These are phyloP conservation scores for Papilio helenus DNA, from an alignment of 1,140 invertebrate species.

Conservation along the genomic window DNA sequence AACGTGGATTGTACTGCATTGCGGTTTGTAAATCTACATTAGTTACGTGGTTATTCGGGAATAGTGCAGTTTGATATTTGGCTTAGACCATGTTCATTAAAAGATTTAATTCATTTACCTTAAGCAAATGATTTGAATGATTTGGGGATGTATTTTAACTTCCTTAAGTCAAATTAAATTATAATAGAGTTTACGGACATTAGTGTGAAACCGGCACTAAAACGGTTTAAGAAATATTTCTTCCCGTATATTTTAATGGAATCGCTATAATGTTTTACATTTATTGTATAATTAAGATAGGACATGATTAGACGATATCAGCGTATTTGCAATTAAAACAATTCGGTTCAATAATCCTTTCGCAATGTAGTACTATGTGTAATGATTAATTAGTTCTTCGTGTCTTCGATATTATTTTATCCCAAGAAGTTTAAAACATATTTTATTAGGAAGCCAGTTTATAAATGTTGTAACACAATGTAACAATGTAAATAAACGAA, in stretches of 20 bases:
- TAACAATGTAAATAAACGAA: constrained; percentile 2
- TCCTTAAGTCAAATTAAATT: too few species aligned
- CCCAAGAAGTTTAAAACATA: background rate
- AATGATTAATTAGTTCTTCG: background rate
- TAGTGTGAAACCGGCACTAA: too few species aligned
- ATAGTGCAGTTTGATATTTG: background rate
- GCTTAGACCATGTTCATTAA: background rate
- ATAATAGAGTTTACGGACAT: too few species aligned
- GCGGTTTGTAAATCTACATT: constrained; percentile 34
- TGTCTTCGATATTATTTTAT: background rate
- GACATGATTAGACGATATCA: constrained; percentile 59
- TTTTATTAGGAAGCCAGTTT: background rate
- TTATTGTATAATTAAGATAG: constrained; percentile 40
- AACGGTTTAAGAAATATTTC: too few species aligned
- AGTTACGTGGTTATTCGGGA: constrained; percentile 9
- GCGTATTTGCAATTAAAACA: constrained; percentile 62
- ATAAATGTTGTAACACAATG: background rate
- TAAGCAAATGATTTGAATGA: background rate
- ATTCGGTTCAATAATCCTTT: constrained; percentile 53
- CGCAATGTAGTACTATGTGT: background rate
- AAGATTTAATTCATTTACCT: background rate
- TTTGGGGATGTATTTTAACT: too few species aligned
- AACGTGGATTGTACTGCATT: constrained; percentile 35
- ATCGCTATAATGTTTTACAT: too few species aligned
- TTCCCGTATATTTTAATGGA: too few species aligned